phyloP scores from a whole-genome alignment of 2,113 vertebrate genomes.

The Lepidothrix coronata region DNA sequence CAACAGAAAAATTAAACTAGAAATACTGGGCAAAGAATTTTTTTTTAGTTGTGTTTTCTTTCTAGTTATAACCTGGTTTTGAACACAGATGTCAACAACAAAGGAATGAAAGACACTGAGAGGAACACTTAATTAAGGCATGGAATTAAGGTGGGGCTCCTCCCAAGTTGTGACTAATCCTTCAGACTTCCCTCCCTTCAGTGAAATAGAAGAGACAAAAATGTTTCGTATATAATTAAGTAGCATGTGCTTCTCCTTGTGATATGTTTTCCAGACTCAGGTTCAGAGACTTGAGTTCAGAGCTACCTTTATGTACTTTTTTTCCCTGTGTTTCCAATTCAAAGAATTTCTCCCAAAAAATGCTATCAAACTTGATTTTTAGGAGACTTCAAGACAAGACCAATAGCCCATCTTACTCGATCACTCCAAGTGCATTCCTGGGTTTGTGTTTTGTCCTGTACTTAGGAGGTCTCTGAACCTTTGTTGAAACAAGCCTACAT shows the following conservation, averaged over 20 bases:
- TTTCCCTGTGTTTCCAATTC: not conserved
- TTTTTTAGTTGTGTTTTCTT: not conserved
- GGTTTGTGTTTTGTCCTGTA: constrained; percentile 25
- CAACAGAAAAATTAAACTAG: not conserved
- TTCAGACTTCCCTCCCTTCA: not conserved
- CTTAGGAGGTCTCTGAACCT: constrained; percentile 44
- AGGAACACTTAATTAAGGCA: not conserved
- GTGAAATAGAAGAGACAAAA: not conserved
- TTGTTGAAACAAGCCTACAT: not conserved
- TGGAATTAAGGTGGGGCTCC: not conserved
- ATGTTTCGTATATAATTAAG: not conserved
- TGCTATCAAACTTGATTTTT: not conserved
- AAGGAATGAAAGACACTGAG: not conserved
- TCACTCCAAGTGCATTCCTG: not conserved
- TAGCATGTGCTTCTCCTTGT: not conserved
- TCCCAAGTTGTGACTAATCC: not conserved
- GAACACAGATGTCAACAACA: not conserved
- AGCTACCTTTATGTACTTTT: not conserved
- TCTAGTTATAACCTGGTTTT: not conserved
- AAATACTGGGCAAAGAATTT: not conserved
- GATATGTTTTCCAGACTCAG: not conserved
- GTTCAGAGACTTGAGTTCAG: not conserved
- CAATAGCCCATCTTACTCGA: not conserved
- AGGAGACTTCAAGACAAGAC: not conserved
- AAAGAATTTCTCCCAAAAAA: not conserved